phyloP scores from a whole-genome alignment of 37 sponge, comb jelly and placozoan genomes.

The Eunapius fragilis region DNA sequence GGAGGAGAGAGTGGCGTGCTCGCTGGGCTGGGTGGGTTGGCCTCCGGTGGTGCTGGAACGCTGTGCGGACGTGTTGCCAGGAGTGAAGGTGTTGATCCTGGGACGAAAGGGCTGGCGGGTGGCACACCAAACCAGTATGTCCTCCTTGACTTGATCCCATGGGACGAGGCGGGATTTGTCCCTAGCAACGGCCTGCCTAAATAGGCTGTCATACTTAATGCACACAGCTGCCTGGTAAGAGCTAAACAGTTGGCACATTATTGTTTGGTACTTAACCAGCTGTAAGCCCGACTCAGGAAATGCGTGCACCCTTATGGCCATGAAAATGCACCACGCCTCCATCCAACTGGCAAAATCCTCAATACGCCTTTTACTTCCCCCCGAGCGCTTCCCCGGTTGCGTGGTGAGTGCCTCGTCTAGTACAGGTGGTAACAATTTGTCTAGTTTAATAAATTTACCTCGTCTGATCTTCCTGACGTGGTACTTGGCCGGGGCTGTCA shows the following conservation, averaged over 20 bases:
- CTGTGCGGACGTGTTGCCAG: too few species aligned
- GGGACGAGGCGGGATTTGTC: constrained; percentile 17
- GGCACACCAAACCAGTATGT: constrained; percentile 27
- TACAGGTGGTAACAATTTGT: constrained; percentile 20
- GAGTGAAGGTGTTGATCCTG: constrained; percentile 7
- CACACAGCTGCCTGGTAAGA: too few species aligned
- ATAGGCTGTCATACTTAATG: constrained; percentile 19
- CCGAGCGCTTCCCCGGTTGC: neutral
- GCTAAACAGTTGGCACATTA: too few species aligned
- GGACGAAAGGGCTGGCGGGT: constrained; percentile 12
- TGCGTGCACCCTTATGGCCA: neutral
- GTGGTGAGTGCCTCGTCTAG: neutral
- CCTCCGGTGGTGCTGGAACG: too few species aligned
- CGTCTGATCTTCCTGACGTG: neutral
- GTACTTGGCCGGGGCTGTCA: constrained; percentile 9
- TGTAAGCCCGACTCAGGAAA: constrained; percentile 10
- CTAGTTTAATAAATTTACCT: constrained; percentile 23
- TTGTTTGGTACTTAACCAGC: too few species aligned
- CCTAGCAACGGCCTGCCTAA: constrained; percentile 22
- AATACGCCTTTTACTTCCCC: constrained; percentile 4
- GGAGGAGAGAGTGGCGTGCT: too few species aligned
- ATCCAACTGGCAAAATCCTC: too few species aligned
- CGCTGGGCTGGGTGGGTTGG: too few species aligned
- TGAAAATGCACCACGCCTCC: constrained; percentile 44
- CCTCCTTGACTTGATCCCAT: constrained; percentile 28